These are phyloP conservation scores for Sitta europaea DNA, from an alignment of 2,113 vertebrate species.

Conservation along the genomic window DNA sequence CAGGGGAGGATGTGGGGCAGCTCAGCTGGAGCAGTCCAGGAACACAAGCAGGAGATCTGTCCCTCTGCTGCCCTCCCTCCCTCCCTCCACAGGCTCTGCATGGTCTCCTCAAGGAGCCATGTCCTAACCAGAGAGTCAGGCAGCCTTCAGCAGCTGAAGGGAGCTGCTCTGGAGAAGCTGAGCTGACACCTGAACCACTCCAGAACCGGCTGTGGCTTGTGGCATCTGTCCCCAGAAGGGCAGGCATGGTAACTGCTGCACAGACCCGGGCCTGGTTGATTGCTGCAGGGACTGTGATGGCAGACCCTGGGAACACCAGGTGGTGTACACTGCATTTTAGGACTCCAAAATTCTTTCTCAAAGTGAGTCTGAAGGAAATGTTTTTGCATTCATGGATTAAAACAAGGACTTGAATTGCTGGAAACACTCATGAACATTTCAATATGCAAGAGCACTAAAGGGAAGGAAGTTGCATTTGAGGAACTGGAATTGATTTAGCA, in stretches of 20 bases:
- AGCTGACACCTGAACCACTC: neutral
- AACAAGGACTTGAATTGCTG: neutral
- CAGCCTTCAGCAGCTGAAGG: neutral
- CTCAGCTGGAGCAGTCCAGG: neutral
- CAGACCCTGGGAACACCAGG: neutral
- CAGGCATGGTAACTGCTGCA: neutral
- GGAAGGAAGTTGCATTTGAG: neutral
- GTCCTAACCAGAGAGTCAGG: neutral
- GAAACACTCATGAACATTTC: neutral
- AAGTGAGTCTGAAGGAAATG: neutral
- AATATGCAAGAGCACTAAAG: neutral
- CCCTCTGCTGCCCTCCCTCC: neutral
- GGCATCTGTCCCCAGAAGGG: neutral
- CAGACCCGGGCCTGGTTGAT: rapidly evolving
- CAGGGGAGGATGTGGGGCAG: neutral
- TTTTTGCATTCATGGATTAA: neutral
- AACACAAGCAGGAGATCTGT: neutral
- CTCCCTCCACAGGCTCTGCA: rapidly evolving
- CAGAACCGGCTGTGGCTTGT: neutral
- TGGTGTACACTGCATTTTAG: neutral
- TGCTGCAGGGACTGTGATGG: neutral
- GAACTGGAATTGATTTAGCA: neutral
- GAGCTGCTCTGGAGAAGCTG: neutral
- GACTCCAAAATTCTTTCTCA: neutral
- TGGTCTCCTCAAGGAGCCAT: neutral